These are phyloP conservation scores for Chaetodon trifasciatus DNA, from an alignment of 2,797 vertebrate species.

Conservation along the genomic window DNA sequence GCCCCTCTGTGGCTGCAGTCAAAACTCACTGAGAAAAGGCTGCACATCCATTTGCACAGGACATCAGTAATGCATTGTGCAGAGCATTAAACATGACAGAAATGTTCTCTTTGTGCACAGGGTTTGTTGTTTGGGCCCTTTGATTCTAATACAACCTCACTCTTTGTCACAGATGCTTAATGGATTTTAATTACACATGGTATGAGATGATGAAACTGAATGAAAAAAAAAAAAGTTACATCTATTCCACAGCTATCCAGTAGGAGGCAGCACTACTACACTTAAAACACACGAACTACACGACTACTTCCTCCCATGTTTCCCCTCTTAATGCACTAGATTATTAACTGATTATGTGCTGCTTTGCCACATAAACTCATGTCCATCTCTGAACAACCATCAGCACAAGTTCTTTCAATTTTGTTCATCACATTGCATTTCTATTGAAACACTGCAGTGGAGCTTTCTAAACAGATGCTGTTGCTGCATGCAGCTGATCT, in stretches of 20 bases:
- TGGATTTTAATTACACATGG: too few relatives aligned
- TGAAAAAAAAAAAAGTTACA: not conserved
- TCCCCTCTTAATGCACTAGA: not conserved
- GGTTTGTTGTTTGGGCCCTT: not conserved
- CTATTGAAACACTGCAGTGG: not conserved
- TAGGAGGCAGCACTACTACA: slow-evolving; percentile 6
- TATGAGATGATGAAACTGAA: not conserved
- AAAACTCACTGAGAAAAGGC: not conserved
- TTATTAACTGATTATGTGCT: not conserved
- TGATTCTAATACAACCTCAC: not conserved
- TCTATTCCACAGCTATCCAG: slow-evolving; percentile 2
- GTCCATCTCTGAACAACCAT: not conserved
- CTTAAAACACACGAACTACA: not conserved
- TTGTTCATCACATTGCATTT: not conserved
- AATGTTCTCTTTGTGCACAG: not conserved
- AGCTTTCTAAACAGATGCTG: not conserved
- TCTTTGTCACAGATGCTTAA: too few relatives aligned
- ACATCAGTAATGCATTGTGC: not conserved
- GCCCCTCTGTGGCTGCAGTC: slow-evolving; percentile 55
- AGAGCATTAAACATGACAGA: not conserved
- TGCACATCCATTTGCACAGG: not conserved
- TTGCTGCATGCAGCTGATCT: not conserved
- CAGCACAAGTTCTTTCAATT: not conserved
- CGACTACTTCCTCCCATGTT: not conserved
- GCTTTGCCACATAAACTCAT: not conserved